Percentiles rank a stretch among this genome's conserved stretches.
These are phyloP conservation scores for Nymphalis io DNA, from an alignment of 1,140 invertebrate species.

Conservation along the genomic window DNA sequence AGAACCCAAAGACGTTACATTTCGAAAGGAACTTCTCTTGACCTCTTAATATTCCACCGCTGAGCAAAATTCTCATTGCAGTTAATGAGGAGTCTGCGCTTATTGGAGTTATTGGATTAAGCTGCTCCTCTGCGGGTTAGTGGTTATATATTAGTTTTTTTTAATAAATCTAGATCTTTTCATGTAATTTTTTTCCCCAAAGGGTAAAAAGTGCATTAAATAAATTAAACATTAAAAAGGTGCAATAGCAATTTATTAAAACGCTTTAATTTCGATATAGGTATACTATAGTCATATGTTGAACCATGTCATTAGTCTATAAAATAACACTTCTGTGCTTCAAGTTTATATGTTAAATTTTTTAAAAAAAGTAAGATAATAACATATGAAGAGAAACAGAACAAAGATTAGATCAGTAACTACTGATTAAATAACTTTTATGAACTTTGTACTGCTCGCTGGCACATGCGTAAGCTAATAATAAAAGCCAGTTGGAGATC, in stretches of 20 bases:
- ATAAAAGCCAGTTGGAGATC: conserved; percentile 24
- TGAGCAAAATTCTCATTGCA: not conserved
- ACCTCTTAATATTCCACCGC: not conserved
- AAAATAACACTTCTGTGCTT: no score
- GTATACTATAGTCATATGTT: no score
- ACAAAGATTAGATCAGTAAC: not conserved
- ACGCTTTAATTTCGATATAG: no score
- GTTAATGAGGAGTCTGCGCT: not conserved
- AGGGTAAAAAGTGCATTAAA: no score
- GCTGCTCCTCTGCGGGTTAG: not conserved
- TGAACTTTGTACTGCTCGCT: conserved; percentile 1
- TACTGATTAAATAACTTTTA: conserved; percentile 2
- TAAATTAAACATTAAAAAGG: no score
- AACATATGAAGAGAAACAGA: not conserved
- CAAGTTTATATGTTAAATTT: no score
- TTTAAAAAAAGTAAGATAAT: no score
- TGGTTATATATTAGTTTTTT: not conserved
- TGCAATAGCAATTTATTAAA: no score
- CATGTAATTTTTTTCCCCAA: not conserved
- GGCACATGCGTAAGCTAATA: conserved; percentile 23
- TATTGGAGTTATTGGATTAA: not conserved
- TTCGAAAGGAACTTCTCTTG: no score
- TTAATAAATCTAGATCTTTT: not conserved
- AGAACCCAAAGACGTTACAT: no score
- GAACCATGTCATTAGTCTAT: no score